Conservation (phyloP, 2,113 vertebrate genomes). For the Scartelaos histophorus region DNA sequence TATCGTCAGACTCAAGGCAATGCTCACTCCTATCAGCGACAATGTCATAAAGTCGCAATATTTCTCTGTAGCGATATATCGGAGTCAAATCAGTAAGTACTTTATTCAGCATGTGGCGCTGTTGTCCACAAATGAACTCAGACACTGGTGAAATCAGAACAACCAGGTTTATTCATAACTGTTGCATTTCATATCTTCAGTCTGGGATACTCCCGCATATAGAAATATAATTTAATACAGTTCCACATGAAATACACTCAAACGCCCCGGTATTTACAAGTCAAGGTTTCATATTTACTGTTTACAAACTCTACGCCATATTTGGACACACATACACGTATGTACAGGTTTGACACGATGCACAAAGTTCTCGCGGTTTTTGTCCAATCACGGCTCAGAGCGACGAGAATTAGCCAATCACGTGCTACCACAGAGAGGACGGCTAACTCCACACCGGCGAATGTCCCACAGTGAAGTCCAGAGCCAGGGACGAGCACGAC, state of each 20-base stretch:
- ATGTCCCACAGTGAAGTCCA: conserved; percentile 21
- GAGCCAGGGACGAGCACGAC: neutral
- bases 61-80: no score
- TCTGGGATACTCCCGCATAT: conserved; percentile 53
- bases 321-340: conserved; percentile 35
- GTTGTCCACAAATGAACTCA: neutral
- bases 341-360: conserved; percentile 36
- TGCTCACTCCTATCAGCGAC: no score
- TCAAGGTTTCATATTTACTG: conserved; percentile 35
- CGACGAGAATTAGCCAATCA: neutral
- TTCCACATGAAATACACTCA: conserved; percentile 66
- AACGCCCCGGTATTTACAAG: conserved; percentile 56
- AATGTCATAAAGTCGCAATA: no score
- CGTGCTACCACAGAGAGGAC: conserved; percentile 22
- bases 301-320: conserved; percentile 36
- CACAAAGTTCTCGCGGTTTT: conserved; percentile 11
- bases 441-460: conserved; percentile 2
- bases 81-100: neutral
- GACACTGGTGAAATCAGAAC: conserved; percentile 35
- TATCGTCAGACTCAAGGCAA: no score
- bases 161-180: conserved; percentile 60
- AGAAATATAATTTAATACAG: conserved; percentile 74
- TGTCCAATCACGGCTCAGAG: conserved; percentile 5
- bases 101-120: neutral
- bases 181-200: conserved; percentile 53